Base-by-base conservation (phyloP, 1,140 invertebrate genomes). In the Orchestia grillus region DNA sequence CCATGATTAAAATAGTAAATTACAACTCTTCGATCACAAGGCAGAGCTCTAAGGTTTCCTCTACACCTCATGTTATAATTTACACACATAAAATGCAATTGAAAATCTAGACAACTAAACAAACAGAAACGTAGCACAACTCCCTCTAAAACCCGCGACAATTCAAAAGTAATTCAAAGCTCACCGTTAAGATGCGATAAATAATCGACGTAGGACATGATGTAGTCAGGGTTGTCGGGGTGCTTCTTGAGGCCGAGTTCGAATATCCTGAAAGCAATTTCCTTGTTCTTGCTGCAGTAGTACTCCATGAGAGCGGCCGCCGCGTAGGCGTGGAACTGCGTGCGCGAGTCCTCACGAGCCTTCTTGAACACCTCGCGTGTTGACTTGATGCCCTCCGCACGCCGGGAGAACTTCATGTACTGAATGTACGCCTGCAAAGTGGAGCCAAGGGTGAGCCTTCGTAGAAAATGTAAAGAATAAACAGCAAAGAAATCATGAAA, bases 231-330 rank as follows among this genome's bases (percentile, higher is more conserved):
- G 97, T 99, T 98, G 97, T 99, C 98, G 0, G 98, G 98, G 97
- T 99, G 99, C 97, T 99, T 99, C 97, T 99, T 99, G 40, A 99
- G 97, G 0, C 99, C 99, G 43, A 99, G 98, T 97, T 99, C 99
- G 97, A 99, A 99, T 97, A 99, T 99, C 97, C 99, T 98, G 97
- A 99, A 99, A 0, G 99, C 99, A 96, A 99, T 99, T 97, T 99
- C 99, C 97, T 99, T 99, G 97, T 99, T 99, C 98, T 99, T 99
- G 95, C 99, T 99, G 97, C 99, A 99, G 97, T 99, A 99, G 97
- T 99, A 99, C 98, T 99, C 99, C 99, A 99, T 99, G 0, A 99
- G 97, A 0, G 99, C 99, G 40, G 99, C 99, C 0, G 99, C 98
- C 3, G 99, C 99, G 97, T 99, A 99, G 87, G 99, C 98, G 97